Percentiles rank a stretch among this genome's conserved stretches.
Evolutionary conservation across 2,888 invertebrate species (phyloP).

Genomic region (Automeris io): DNA sequence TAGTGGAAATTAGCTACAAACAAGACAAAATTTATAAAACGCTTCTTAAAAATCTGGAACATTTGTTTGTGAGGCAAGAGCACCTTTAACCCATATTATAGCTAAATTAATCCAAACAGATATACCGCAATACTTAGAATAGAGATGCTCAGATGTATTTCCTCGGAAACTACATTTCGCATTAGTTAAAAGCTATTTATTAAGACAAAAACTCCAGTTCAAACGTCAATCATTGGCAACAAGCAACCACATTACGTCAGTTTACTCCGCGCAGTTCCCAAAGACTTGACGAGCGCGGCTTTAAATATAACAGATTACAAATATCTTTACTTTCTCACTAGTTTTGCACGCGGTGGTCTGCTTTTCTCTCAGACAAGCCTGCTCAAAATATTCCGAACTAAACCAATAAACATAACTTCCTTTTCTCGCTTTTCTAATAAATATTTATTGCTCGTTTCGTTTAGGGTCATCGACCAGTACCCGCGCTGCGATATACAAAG

Average conservation of each 20-base stretch:
- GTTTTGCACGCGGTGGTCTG: background rate
- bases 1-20: too few relatives aligned
- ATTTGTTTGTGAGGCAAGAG: too few relatives aligned
- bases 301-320: slow-evolving; percentile 3
- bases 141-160: too few relatives aligned
- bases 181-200: too few relatives aligned
- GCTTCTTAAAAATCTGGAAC: too few relatives aligned
- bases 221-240: slow-evolving; percentile 2
- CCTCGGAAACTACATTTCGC: too few relatives aligned
- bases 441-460: background rate
- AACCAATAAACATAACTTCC: slow-evolving; percentile 16
- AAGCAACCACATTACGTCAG: background rate
- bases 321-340: background rate
- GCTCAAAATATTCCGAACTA: slow-evolving; percentile 7
- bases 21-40: too few relatives aligned
- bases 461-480: background rate
- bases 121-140: too few relatives aligned
- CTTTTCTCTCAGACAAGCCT: background rate
- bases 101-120: too few relatives aligned
- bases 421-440: background rate
- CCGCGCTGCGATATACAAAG: background rate
- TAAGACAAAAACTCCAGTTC: too few relatives aligned
- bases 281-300: background rate
- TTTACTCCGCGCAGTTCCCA: background rate
- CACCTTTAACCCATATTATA: too few relatives aligned